Base-by-base conservation (phyloP, 2,797 vertebrate species). In the Myripristis murdjan region DNA sequence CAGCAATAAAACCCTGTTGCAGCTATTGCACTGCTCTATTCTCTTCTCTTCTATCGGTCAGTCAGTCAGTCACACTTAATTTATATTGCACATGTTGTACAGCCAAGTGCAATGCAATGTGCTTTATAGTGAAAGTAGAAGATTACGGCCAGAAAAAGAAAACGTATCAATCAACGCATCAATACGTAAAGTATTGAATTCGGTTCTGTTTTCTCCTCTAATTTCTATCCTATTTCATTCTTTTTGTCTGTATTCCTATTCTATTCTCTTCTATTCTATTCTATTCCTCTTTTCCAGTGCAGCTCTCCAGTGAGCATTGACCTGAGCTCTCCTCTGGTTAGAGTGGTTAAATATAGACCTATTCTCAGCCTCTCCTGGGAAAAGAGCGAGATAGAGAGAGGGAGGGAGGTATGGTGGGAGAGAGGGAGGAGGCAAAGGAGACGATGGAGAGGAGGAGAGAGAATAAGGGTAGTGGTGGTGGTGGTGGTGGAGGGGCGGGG, bases 261-360 rank as follows among this genome's bases (percentile, higher is more conserved):
- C 28, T 5, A n/a, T 46, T 57, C 24, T 41, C 8, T 24, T 51
- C 39, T 26, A 4, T 49, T 56, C 39, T 55, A 18, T 52, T 54
- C 52, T 43, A 14, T 68, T 68, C 20, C 20, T 6, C 49, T 63
- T 80, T 82, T 87, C 55, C 77, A 81, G 70, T 70, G 60, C 83
- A 88, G 73, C 65, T 85, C 82, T 87, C 86, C 55, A 61, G 85
- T 26, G 82, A 87, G 86, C 28, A 1, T 73, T 80, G 87, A 79
- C 88, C 87, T 70, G 75, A 86, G 75, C 73, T 79, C 47, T 54
- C 67, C 79, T 74, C 70, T 81, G 70, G 77, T 82, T 84, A 55
- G 80, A 58, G 61, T 75, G 60, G 81, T 81, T 86, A 89, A 88
- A 88, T 88, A 82, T 90, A 90, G 83, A 87, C 72, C 74, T 74